Conservation (phyloP, 2,113 vertebrate genomes). For the Meles meles region DNA sequence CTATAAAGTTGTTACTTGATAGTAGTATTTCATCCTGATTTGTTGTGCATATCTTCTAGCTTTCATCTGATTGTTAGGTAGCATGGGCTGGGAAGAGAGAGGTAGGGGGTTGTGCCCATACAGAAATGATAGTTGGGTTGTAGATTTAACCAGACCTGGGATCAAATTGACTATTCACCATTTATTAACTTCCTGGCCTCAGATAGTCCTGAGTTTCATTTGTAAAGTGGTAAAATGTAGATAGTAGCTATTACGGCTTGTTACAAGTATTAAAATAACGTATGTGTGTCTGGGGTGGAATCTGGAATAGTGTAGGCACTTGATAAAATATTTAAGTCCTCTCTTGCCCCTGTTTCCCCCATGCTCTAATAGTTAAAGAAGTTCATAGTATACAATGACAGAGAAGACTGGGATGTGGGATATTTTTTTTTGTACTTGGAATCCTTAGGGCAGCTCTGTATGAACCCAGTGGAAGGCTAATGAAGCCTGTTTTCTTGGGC, state of each 20-base stretch:
- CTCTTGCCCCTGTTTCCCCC: neutral
- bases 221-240: neutral
- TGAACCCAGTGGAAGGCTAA: conserved; percentile 48
- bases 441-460: neutral
- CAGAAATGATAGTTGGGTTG: neutral
- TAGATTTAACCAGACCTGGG: neutral
- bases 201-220: neutral
- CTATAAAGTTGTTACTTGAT: neutral
- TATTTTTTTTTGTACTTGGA: conserved; percentile 24
- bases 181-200: neutral
- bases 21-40: neutral
- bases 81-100: neutral
- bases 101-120: neutral
- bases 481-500: conserved; percentile 57
- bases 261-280: neutral
- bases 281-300: neutral
- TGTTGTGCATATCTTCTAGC: neutral
- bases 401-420: neutral
- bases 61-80: neutral
- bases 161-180: neutral
- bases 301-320: neutral
- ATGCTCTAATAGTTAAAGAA: neutral
- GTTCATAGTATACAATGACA: neutral
- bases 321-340: neutral
- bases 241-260: neutral